Evolutionary conservation across 2,888 invertebrate species (phyloP), one percentile per base, ranked within the genome.

Genomic region (Anagyrus pseudococci): DNA sequence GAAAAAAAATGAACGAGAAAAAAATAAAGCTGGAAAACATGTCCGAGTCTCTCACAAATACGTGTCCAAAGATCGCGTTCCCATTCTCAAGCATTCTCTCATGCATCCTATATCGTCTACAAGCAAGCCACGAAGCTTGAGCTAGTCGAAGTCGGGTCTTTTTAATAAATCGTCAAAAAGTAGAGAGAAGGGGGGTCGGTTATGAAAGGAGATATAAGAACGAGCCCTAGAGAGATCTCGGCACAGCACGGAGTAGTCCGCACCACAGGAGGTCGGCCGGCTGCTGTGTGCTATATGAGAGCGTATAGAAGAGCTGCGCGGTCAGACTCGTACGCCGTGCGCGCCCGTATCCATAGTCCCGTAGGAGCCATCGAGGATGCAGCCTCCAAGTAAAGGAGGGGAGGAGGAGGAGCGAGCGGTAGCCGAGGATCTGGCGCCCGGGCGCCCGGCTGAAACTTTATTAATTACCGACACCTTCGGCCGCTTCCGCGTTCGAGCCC

Each of bases 101-200:
- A 53, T 8, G 29, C 15, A 20, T 22, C 40, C 40, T 22, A 15
- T 26, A 13, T 19, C 22, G 23, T 22, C 13, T 8, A 37, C 29
- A 15, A 23, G 15, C 15, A 15, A n/a, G 33, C 3, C 29, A 8
- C 2, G 33, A 37, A 15, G 29, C 22, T 22, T n/a, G n/a, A n/a
- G n/a, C n/a, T n/a, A n/a, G n/a, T n/a, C n/a, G n/a, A n/a, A n/a
- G n/a, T n/a, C 54, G 50, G 48, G 49, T 58, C 54, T 44, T 61
- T 58, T 65, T 61, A 65, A 65, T 61, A 65, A 61, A 65, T 61
- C 54, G 61, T 61, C 54, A 54, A 64, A 64, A 56, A 56, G 47
- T 15, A 61, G 47, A 29, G 53, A 44, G 60, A 7, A 4, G 17
- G 29, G 48, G 54, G 59, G 50, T 29, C 47, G 33, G 20, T 10